Percentiles rank a stretch among this genome's conserved stretches.
Evolutionary conservation across 1,140 invertebrate genomes (phyloP).

Genomic region (Drosophila jambulina): DNA sequence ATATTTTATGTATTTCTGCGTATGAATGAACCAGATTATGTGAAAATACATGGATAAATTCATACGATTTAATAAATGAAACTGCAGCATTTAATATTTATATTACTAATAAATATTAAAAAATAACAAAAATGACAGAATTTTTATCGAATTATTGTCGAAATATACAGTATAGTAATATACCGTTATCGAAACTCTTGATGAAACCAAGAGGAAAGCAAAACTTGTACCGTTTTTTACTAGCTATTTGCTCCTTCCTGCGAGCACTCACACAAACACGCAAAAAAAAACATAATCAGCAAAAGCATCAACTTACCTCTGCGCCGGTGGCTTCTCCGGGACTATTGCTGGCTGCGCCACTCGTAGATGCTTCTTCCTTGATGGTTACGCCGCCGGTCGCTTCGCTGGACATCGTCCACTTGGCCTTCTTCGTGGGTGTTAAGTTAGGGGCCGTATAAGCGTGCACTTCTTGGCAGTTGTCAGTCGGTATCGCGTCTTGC

Average conservation of each 20-base stretch:
- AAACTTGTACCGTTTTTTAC: slow-evolving; percentile 9
- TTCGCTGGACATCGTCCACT: slow-evolving; percentile 52
- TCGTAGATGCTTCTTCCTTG: slow-evolving; percentile 43
- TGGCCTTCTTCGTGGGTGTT: background rate
- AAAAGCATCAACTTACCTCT: slow-evolving; percentile 45
- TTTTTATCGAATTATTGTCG: no score
- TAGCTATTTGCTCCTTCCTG: background rate
- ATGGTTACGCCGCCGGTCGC: slow-evolving; percentile 45
- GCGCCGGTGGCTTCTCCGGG: slow-evolving; percentile 18
- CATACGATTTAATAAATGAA: background rate
- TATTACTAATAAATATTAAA: no score
- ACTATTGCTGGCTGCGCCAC: slow-evolving; percentile 15
- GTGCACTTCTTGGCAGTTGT: background rate
- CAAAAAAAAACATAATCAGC: background rate
- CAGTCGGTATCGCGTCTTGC: background rate
- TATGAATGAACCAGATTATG: background rate
- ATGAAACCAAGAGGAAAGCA: background rate
- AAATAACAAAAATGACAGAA: no score
- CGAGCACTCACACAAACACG: background rate
- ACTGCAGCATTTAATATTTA: background rate
- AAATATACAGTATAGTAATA: background rate
- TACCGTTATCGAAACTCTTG: background rate
- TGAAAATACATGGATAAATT: background rate
- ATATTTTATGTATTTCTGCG: no score
- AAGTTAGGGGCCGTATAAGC: background rate